Evolutionary conservation across 2,797 vertebrate genomes (phyloP).

Genomic region (Leptoclinus maculatus): DNA sequence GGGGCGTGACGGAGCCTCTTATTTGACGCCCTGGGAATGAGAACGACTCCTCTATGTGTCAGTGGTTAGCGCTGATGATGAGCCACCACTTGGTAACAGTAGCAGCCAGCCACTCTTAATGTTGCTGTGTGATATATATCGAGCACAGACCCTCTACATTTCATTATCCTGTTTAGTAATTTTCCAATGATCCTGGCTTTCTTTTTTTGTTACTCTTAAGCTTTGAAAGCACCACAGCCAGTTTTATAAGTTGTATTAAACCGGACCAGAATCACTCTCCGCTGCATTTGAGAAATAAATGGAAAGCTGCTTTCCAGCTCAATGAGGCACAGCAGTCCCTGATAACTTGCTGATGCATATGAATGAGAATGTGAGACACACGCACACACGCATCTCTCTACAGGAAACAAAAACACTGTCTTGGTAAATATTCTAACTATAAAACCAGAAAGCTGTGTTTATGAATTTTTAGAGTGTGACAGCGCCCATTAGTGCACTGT

Average conservation of each 20-base stretch:
- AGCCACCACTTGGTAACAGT: constrained; percentile 29
- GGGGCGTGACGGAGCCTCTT: not conserved
- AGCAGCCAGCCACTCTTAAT: constrained; percentile 35
- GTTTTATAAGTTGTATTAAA: constrained; percentile 67
- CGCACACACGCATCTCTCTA: constrained; percentile 22
- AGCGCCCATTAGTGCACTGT: constrained; percentile 30
- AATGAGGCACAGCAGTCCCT: constrained; percentile 78
- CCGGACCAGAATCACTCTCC: constrained; percentile 55
- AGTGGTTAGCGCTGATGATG: not conserved
- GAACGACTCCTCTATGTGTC: constrained; percentile 10
- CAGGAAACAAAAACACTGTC: constrained; percentile 60
- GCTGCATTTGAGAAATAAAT: constrained; percentile 74
- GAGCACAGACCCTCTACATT: constrained; percentile 24
- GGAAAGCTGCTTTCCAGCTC: constrained; percentile 73
- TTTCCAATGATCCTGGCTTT: constrained; percentile 28
- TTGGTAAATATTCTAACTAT: constrained; percentile 61
- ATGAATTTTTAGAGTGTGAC: constrained; percentile 50
- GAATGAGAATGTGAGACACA: constrained; percentile 66
- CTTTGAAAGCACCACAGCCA: constrained; percentile 49
- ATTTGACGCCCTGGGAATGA: not conserved
- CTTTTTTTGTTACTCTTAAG: constrained; percentile 31
- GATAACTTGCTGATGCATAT: constrained; percentile 80
- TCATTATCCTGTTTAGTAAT: constrained; percentile 46
- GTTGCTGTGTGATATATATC: constrained; percentile 49
- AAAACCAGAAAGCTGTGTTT: constrained; percentile 30